Base-by-base conservation (phyloP, 2,113 vertebrate genomes). In the Danionella cerebrum region DNA sequence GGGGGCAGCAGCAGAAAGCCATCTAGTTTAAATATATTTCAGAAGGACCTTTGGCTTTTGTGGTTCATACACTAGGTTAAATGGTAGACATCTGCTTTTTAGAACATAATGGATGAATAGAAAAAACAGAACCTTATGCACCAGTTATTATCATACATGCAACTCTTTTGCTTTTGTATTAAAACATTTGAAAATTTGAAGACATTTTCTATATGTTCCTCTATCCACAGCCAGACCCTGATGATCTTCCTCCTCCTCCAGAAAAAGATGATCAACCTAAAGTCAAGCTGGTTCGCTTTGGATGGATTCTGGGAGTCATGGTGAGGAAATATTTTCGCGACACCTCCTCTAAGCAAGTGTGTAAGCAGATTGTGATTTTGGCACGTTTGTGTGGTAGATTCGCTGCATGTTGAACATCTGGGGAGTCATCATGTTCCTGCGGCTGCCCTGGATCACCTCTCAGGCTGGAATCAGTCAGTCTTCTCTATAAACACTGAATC, bases 321-420 rank as follows among this genome's bases (percentile, higher is more conserved):
- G 85, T 88, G 71, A 13, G 3, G 41, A 12, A 44, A 33, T 9
- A 33, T 33, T 33, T 3, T 5, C 5, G 29, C 9, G 29, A 33
- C 5, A 33, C 9, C 1, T 5, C 5, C 9, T 33, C 29, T 33
- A 1, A 33, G 9, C 29, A 33, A 2, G 3, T 33, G 29, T 6
- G 9, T 6, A 5, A 33, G 9, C 29, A 33, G 29, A 33, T 5
- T 33, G 1, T 33, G 9, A 33, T 9, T 2, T 5, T 33, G 29
- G n/a, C n/a, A n/a, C n/a, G n/a, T 6, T 33, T 33, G 29, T 33
- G 29, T 33, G 1, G 1, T 69, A 89, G 88, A 62, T 89, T 24
- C 82, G 82, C 7, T 90, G 83, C 57, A 86, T 90, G 86, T 65
- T 89, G 39, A 89, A 85, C 24, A 89, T 85, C 25, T 87, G 83